These are phyloP conservation scores for Tylochromis polylepis DNA, from an alignment of 2,113 vertebrate species.

Conservation along the genomic window DNA sequence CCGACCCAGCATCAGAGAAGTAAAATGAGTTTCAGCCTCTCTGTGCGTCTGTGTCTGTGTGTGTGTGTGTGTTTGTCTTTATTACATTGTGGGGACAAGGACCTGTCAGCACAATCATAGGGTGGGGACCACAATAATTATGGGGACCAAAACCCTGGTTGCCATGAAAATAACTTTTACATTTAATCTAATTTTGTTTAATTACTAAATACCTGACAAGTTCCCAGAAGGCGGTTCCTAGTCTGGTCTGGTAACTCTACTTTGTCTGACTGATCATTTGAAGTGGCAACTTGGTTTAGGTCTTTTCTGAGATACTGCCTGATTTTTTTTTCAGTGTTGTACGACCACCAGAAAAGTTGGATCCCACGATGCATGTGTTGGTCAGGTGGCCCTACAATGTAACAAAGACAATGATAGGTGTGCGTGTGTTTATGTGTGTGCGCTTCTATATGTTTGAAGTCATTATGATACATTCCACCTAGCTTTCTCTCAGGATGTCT, in stretches of 20 bases:
- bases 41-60: neutral
- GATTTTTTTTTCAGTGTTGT: neutral
- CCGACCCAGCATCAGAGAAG: conserved; percentile 27
- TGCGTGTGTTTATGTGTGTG: neutral
- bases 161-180: neutral
- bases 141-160: neutral
- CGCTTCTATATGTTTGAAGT: neutral
- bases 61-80: neutral
- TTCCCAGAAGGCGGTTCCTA: neutral
- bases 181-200: neutral
- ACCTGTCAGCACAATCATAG: neutral
- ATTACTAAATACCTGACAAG: neutral
- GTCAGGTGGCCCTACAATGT: neutral
- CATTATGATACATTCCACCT: neutral
- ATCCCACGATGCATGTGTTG: neutral
- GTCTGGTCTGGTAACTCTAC: neutral
- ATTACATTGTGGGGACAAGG: neutral
- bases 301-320: too few species aligned
- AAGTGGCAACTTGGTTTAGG: too few species aligned
- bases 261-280: too few species aligned
- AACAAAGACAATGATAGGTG: neutral
- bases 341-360: neutral
- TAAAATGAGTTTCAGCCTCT: conserved; percentile 17
- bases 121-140: neutral
- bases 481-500: neutral